Conservation (phyloP, 1,140 invertebrate species). For the Hydropsyche tenuis region DNA sequence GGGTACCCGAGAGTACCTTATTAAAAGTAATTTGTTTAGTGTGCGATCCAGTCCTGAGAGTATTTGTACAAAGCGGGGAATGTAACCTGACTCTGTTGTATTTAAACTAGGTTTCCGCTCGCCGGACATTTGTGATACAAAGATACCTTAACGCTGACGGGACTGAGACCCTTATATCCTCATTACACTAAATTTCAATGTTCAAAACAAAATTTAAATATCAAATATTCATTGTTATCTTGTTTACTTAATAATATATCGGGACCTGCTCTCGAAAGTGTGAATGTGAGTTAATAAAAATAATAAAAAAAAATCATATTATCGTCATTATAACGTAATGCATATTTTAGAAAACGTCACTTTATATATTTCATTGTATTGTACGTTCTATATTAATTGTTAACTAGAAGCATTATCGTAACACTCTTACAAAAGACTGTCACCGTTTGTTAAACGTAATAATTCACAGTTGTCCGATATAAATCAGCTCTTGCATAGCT, state of each 20-base stretch:
- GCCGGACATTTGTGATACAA: not conserved
- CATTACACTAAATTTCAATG: slow-evolving; percentile 30
- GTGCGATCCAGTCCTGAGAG: slow-evolving; percentile 23
- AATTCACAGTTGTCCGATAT: slow-evolving; percentile 34
- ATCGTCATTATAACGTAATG: slow-evolving; percentile 26
- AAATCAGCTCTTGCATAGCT: slow-evolving; percentile 15
- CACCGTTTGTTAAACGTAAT: slow-evolving; percentile 46
- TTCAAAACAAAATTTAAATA: slow-evolving; percentile 8
- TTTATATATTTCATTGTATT: slow-evolving; percentile 45
- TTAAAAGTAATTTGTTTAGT: slow-evolving; percentile 12
- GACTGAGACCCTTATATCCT: slow-evolving; percentile 27
- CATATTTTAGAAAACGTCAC: slow-evolving; percentile 1
- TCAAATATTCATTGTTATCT: not conserved
- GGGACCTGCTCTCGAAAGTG: slow-evolving; percentile 8
- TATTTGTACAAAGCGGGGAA: slow-evolving; percentile 20
- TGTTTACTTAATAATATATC: not conserved
- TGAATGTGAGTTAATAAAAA: not conserved
- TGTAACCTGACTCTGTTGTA: too few relatives aligned
- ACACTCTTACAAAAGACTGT: slow-evolving; percentile 48
- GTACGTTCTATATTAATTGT: slow-evolving; percentile 47
- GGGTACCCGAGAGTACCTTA: slow-evolving; percentile 5
- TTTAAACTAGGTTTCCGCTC: too few relatives aligned
- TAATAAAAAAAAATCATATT: not conserved
- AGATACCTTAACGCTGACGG: slow-evolving; percentile 19
- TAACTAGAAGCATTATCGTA: slow-evolving; percentile 45